Percentiles rank a stretch among this genome's conserved stretches.
Conservation (phyloP, 2,113 vertebrate genomes). For the Bungarus multicinctus region DNA sequence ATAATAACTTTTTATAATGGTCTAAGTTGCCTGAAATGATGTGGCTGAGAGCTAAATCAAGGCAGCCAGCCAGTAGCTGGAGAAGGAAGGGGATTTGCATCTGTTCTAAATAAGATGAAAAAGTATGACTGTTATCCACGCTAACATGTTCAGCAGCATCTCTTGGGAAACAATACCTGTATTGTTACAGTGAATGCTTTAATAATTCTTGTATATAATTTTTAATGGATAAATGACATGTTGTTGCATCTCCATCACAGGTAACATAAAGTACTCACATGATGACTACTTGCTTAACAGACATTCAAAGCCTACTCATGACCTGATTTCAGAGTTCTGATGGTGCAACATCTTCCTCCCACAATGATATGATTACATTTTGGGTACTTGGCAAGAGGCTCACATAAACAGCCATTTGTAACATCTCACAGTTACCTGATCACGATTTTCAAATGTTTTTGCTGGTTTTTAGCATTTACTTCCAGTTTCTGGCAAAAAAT, state of each 20-base stretch:
- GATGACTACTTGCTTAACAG: too few relatives aligned
- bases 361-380: too few relatives aligned
- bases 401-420: neutral
- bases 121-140: neutral
- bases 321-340: too few relatives aligned
- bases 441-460: neutral
- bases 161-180: neutral
- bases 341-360: too few relatives aligned
- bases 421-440: neutral
- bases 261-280: neutral
- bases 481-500: neutral
- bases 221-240: neutral
- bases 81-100: conserved; percentile 26
- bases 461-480: neutral
- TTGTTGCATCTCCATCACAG: neutral
- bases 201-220: neutral
- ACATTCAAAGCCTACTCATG: too few relatives aligned
- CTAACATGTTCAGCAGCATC: conserved; percentile 19
- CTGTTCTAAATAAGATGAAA: conserved; percentile 22
- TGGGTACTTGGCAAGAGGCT: too few relatives aligned
- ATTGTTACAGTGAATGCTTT: neutral
- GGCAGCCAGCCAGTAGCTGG: conserved; percentile 1
- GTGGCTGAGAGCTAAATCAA: neutral
- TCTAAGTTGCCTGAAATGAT: neutral
- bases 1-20: neutral